Evolutionary conservation across 2,113 vertebrate genomes (phyloP), one percentile per base, ranked within the genome.

Genomic region (Micromys minutus): DNA sequence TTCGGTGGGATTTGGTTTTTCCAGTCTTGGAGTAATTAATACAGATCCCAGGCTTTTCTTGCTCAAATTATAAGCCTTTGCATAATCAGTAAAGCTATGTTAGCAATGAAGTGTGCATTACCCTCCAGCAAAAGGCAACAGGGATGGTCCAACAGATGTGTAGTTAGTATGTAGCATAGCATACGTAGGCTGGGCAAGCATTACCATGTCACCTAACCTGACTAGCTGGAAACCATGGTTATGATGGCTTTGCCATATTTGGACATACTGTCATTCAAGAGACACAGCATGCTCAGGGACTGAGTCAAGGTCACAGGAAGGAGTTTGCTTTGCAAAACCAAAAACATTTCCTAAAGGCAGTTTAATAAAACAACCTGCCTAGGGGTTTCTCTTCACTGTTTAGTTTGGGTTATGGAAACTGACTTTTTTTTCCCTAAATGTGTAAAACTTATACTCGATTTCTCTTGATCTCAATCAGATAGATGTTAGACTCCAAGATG

Each of bases 341-440:
- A 72, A 71, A 52, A 21, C 7, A 55, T 52, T 50, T 86, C 87
- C 97, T 50, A 55, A 75, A 57, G 16, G 11, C 7, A 21, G 84
- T n/a, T 26, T 81, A 52, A 16, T 81, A 59, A 39, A 83, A 61
- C 34, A 29, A 0, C 21, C 65, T 83, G 36, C 57, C 42, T 26
- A 52, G 21, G 67, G 75, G 29, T 83, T 94, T 47, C 63, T 75
- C 55, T 57, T 89, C 24, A 52, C 10, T 77, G 39, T 76, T 90
- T 83, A 87, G 72, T 89, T 94, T 59, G 59, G 72, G 5, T 67
- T 74, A 92, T 79, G 77, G 67, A n/a, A 81, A 76, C 29, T 91
- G 52, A 63, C 26, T 29, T 39, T 29, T 83, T 47, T 76, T 81
- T 84, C 19, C 11, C 21, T 29, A 61, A 84, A 7, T 47, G 45